Evolutionary conservation across 2,888 invertebrate species (phyloP).

Genomic region (Sphaeridia pumilis): DNA sequence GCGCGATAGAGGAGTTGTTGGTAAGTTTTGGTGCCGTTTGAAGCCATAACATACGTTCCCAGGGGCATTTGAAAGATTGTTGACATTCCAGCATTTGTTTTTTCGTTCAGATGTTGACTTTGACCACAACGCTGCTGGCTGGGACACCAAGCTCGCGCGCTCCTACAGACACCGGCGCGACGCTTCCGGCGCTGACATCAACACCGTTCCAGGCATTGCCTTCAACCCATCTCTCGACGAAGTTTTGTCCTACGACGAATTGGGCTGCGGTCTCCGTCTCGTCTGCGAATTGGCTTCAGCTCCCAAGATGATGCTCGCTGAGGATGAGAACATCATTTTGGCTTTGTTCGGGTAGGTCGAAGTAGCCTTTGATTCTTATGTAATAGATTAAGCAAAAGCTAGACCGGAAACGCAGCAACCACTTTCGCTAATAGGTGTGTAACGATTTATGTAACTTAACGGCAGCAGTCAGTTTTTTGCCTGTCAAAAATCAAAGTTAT

Average conservation of each 20-base stretch:
- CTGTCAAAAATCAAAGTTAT: no score
- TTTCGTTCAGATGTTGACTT: slow-evolving; percentile 2
- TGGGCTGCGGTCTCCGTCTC: slow-evolving; percentile 30
- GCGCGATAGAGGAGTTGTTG: slow-evolving; percentile 6
- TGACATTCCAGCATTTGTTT: no score
- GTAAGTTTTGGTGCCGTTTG: not conserved
- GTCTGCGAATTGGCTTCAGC: slow-evolving; percentile 26
- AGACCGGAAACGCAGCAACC: no score
- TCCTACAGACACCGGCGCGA: not conserved
- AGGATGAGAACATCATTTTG: slow-evolving; percentile 25
- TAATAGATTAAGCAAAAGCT: no score
- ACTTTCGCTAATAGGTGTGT: not conserved
- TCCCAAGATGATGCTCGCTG: slow-evolving; percentile 17
- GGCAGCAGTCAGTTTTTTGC: no score
- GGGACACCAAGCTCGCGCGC: not conserved
- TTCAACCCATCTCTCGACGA: slow-evolving; percentile 18
- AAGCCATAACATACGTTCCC: not conserved
- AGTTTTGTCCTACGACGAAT: slow-evolving; percentile 23
- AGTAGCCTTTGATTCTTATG: no score
- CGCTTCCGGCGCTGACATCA: not conserved
- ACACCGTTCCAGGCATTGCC: not conserved
- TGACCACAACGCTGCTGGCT: slow-evolving; percentile 10
- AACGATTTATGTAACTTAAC: not conserved
- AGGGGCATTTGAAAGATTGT: no score
- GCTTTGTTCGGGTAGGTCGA: slow-evolving; percentile 24